A percentile compares a stretch with the other conserved stretches of the same genome.
Evolutionary conservation across 2,888 invertebrate genomes (phyloP).

Genomic region (Apamea monoglypha): DNA sequence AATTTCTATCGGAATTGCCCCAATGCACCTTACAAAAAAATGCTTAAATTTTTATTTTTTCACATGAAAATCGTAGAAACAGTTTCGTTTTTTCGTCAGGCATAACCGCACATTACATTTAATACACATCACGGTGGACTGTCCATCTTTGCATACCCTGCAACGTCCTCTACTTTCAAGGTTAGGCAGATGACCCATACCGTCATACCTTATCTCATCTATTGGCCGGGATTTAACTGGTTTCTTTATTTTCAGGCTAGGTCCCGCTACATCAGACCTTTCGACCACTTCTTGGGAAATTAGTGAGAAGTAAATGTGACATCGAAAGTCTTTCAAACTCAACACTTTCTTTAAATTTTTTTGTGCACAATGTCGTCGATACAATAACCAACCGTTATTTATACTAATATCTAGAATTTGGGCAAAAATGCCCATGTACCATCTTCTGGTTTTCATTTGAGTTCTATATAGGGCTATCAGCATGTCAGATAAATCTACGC

Average conservation of each 20-base stretch:
- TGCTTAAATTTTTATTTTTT: no score
- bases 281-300: conserved; percentile 17
- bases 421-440: no score
- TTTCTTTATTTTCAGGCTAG: conserved; percentile 32
- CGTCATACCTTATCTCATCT: conserved; percentile 30
- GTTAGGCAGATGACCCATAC: conserved; percentile 27
- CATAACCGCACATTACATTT: no score
- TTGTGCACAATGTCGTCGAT: conserved; percentile 24
- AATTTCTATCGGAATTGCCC: no score
- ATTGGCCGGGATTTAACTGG: conserved; percentile 30
- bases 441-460: conserved; percentile 18
- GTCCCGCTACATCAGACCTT: conserved; percentile 21
- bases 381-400: conserved; percentile 32
- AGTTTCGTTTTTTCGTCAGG: no score
- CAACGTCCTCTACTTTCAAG: conserved; percentile 3
- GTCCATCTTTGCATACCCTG: no score
- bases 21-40: no score
- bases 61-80: no score
- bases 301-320: conserved; percentile 31
- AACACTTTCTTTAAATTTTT: conserved; percentile 29
- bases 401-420: not conserved
- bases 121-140: no score
- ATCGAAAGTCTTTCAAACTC: conserved; percentile 30
- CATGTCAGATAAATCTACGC: conserved; percentile 20
- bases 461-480: conserved; percentile 29